A percentile compares a stretch with the other conserved stretches of the same genome.
These are phyloP conservation scores for Andrena marginata DNA, from an alignment of 2,888 invertebrate genomes.

Conservation along the genomic window DNA sequence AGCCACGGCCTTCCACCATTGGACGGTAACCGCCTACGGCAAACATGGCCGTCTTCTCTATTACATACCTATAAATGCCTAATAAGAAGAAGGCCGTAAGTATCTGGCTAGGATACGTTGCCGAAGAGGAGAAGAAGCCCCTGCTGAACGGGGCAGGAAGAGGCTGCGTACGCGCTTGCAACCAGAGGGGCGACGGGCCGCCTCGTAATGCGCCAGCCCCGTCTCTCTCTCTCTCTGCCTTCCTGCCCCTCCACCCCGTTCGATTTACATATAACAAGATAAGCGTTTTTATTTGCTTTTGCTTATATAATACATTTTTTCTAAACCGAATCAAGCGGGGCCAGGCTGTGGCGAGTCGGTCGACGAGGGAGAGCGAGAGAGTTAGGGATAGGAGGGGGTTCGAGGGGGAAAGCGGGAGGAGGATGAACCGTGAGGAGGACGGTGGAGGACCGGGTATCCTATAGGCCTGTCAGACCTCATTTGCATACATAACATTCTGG, in stretches of 20 bases:
- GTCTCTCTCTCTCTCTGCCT: slow-evolving; percentile 8
- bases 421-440: slow-evolving; percentile 65
- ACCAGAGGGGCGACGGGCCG: slow-evolving; percentile 60
- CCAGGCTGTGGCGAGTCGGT: slow-evolving; percentile 48
- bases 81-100: slow-evolving; percentile 76
- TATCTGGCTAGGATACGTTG: slow-evolving; percentile 62
- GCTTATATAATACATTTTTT: slow-evolving; percentile 80
- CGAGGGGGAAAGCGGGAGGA: slow-evolving; percentile 56
- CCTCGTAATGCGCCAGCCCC: slow-evolving; percentile 69
- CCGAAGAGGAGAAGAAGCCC: slow-evolving; percentile 43
- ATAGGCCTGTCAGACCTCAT: slow-evolving; percentile 83
- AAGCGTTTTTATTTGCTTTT: slow-evolving; percentile 79
- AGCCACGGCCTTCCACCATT: slow-evolving; percentile 57
- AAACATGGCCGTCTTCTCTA: slow-evolving; percentile 76
- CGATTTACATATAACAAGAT: slow-evolving; percentile 84
- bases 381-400: slow-evolving; percentile 10
- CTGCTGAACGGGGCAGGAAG: slow-evolving; percentile 16
- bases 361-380: slow-evolving; percentile 10
- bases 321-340: slow-evolving; percentile 73
- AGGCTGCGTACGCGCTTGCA: slow-evolving; percentile 58
- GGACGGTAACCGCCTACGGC: slow-evolving; percentile 70
- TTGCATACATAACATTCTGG: slow-evolving; percentile 85
- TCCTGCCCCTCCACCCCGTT: slow-evolving; percentile 43
- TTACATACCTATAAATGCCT: slow-evolving; percentile 75
- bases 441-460: slow-evolving; percentile 74